Conservation (phyloP, 2,797 vertebrate species). For the Thripadectes ignobilis region DNA sequence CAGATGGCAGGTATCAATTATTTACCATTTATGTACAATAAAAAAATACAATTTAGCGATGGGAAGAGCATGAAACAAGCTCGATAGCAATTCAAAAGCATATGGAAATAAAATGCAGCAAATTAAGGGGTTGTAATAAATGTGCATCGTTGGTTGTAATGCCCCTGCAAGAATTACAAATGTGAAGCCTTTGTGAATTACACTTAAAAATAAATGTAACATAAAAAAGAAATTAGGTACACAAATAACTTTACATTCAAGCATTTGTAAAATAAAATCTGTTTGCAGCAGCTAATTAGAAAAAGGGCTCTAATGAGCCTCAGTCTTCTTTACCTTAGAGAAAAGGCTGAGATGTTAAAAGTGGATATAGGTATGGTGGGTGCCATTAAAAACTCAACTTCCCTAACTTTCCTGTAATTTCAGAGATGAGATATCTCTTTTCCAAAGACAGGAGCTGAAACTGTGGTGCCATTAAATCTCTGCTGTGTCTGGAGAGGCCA, state of each 20-base stretch:
- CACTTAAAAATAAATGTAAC: constrained; percentile 79
- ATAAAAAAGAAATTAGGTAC: constrained; percentile 81
- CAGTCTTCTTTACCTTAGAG: constrained; percentile 62
- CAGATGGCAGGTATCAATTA: constrained; percentile 84
- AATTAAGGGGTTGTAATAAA: constrained; percentile 77
- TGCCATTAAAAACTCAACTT: constrained; percentile 54
- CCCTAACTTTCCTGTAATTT: constrained; percentile 15
- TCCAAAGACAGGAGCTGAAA: background rate
- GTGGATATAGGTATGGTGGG: constrained; percentile 33
- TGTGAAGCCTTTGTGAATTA: constrained; percentile 80
- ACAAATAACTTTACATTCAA: constrained; percentile 80
- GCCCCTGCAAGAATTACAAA: constrained; percentile 77
- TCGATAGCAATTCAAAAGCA: constrained; percentile 77
- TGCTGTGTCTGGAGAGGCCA: background rate
- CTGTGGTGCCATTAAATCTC: background rate
- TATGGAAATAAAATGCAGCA: constrained; percentile 78
- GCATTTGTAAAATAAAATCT: constrained; percentile 74
- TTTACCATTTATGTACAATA: constrained; percentile 81
- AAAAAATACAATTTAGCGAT: constrained; percentile 76
- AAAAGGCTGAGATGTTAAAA: constrained; percentile 31
- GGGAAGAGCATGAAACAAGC: constrained; percentile 77
- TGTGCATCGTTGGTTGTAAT: constrained; percentile 68
- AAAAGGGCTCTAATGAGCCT: constrained; percentile 60
- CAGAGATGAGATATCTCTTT: constrained; percentile 32
- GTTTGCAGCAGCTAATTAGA: constrained; percentile 79